Evolutionary conservation across 2,113 vertebrate genomes (phyloP).

Genomic region (Egretta garzetta): DNA sequence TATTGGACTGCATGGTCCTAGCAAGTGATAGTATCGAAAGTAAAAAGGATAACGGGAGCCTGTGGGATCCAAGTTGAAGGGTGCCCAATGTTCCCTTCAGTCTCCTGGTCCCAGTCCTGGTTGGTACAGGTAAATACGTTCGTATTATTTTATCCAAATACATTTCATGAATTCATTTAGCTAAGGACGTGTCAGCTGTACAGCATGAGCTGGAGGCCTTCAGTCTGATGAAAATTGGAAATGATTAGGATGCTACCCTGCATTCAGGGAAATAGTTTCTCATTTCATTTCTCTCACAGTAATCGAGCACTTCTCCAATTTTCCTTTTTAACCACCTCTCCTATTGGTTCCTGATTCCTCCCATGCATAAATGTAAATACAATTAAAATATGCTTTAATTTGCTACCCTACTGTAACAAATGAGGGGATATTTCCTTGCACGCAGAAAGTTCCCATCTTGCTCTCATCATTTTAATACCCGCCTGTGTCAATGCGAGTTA

Average conservation of each 20-base stretch:
- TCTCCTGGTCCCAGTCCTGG: neutral
- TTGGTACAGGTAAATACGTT: neutral
- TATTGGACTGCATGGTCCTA: neutral
- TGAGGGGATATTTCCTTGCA: neutral
- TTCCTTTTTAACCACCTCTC: neutral
- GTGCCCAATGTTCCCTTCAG: neutral
- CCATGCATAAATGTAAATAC: neutral
- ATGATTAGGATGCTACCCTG: neutral
- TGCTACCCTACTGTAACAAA: neutral
- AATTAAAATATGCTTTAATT: neutral
- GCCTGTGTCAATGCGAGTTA: neutral
- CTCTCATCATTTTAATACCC: neutral
- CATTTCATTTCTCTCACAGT: neutral
- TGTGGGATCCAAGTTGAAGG: neutral
- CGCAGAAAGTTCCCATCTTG: neutral
- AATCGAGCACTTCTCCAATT: neutral
- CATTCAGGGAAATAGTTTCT: neutral
- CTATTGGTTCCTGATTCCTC: neutral
- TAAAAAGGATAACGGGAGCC: neutral
- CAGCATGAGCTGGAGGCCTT: neutral
- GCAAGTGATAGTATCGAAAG: neutral
- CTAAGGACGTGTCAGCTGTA: neutral
- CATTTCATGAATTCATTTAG: neutral
- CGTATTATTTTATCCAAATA: neutral
- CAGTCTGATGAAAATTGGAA: neutral